Evolutionary conservation across 2,797 vertebrate genomes (phyloP).

Genomic region (Euthynnus affinis): DNA sequence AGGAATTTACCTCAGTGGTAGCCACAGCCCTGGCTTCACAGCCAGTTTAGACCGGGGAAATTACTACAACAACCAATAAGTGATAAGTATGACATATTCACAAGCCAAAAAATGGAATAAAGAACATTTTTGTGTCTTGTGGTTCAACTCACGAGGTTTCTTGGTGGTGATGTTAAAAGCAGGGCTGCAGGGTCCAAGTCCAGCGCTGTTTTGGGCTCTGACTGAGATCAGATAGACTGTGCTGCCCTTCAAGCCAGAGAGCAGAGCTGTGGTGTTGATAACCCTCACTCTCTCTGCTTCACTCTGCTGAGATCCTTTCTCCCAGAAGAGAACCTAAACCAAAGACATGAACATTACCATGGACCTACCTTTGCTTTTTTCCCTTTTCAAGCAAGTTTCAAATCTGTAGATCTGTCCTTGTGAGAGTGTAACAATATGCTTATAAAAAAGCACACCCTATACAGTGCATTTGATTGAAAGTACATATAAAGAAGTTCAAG

Average conservation of each 20-base stretch:
- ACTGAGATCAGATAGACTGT: conserved; percentile 80
- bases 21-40: no score
- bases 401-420: background rate
- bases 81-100: background rate
- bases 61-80: background rate
- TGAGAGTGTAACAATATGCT: background rate
- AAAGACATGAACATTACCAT: conserved; percentile 43
- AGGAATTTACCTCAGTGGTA: no score
- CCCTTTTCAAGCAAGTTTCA: background rate
- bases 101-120: background rate
- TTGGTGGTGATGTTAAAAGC: conserved; percentile 81
- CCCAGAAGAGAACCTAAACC: conserved; percentile 80
- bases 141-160: conserved; percentile 81
- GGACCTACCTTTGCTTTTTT: background rate
- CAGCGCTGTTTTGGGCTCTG: conserved; percentile 84
- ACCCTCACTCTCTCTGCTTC: conserved; percentile 70
- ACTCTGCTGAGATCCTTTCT: conserved; percentile 68
- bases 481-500: background rate
- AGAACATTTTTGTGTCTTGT: background rate
- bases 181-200: conserved; percentile 77
- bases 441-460: background rate
- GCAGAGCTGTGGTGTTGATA: conserved; percentile 66
- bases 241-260: conserved; percentile 81
- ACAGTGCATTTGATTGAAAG: background rate
- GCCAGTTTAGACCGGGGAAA: background rate